Evolutionary conservation across 1,140 invertebrate genomes (phyloP).

Genomic region (Neoseiulus cucumeris): DNA sequence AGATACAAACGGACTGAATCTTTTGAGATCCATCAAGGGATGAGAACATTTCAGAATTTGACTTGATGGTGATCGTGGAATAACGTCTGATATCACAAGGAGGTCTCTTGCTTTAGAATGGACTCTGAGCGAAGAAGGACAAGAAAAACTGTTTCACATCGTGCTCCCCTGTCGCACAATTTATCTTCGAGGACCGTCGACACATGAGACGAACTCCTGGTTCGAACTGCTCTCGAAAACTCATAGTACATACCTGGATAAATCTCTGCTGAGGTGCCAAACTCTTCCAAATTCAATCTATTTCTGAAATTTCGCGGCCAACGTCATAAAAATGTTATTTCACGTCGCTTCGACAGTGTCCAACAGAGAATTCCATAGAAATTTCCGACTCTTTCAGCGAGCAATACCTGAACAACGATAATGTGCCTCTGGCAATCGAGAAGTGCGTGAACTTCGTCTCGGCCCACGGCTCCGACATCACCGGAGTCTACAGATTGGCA

Average conservation of each 20-base stretch:
- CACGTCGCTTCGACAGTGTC: no score
- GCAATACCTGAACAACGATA: constrained; percentile 16
- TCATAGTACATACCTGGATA: neutral
- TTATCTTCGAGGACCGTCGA: neutral
- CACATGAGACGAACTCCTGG: neutral
- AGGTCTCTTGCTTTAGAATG: no score
- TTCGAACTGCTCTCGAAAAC: neutral
- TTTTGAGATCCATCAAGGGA: no score
- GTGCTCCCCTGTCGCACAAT: neutral
- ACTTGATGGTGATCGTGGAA: no score
- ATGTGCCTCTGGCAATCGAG: constrained; percentile 17
- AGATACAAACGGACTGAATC: no score
- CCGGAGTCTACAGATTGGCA: constrained; percentile 1
- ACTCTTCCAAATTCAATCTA: no score
- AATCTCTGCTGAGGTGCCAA: neutral
- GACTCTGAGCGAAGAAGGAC: no score
- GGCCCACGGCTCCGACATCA: constrained; percentile 13
- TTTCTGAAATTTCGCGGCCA: no score
- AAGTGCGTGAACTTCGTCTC: constrained; percentile 18
- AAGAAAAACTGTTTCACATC: neutral
- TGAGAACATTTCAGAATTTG: no score
- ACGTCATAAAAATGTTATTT: no score
- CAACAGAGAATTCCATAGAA: neutral
- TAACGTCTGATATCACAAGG: no score
- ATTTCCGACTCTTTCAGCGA: constrained; percentile 6